A percentile compares a stretch with the other conserved stretches of the same genome.
phyloP scores from a whole-genome alignment of 2,797 vertebrate species.

The Sternarchorhynchus goeldii region DNA sequence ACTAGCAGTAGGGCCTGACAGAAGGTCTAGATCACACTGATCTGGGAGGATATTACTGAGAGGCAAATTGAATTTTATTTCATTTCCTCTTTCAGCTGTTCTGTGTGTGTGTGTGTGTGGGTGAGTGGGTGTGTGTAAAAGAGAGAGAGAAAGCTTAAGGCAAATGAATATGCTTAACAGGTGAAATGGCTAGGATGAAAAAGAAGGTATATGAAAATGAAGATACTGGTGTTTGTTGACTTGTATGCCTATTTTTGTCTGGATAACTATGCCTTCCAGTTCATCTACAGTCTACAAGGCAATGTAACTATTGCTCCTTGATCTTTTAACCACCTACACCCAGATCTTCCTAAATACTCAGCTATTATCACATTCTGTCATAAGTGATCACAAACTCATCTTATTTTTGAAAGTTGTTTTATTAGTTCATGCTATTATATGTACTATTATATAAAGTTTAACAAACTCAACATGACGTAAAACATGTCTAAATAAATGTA shows the following conservation, averaged over 20 bases:
- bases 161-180: background rate
- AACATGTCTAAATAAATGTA: no score
- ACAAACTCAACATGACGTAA: no score
- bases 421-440: no score
- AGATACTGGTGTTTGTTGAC: background rate
- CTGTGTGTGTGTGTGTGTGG: background rate
- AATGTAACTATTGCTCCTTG: no score
- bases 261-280: background rate
- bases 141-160: background rate
- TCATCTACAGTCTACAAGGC: background rate
- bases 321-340: no score
- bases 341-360: no score
- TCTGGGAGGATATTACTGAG: conserved; percentile 48
- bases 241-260: background rate
- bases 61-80: conserved; percentile 50
- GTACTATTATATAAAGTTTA: no score
- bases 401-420: no score
- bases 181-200: conserved; percentile 19
- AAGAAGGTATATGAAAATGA: background rate
- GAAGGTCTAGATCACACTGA: conserved; percentile 37
- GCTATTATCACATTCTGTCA: no score
- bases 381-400: no score
- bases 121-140: background rate
- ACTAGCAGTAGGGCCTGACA: conserved; percentile 21
- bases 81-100: conserved; percentile 50